phyloP scores from a whole-genome alignment of 2,113 vertebrate genomes.

The Euleptes europaea region DNA sequence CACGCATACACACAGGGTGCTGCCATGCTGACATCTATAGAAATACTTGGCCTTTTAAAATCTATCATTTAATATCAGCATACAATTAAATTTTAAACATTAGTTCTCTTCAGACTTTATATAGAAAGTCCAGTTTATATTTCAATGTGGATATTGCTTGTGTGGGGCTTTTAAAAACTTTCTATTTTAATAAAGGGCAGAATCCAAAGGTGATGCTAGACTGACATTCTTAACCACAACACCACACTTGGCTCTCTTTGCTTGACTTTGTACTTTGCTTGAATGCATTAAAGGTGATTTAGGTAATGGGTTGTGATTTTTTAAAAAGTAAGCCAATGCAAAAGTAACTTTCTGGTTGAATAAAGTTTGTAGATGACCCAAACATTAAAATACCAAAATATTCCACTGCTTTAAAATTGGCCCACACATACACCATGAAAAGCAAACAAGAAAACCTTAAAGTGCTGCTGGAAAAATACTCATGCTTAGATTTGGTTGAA shows the following conservation, averaged over 20 bases:
- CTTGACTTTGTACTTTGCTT: background rate
- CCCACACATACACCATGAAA: background rate
- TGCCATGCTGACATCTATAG: constrained; percentile 58
- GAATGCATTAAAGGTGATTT: background rate
- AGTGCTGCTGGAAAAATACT: background rate
- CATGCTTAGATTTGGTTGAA: background rate
- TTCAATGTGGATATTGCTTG: constrained; percentile 23
- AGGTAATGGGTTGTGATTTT: constrained; percentile 34
- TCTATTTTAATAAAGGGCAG: background rate
- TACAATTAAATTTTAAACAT: constrained; percentile 62
- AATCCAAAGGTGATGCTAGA: background rate
- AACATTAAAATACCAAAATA: background rate
- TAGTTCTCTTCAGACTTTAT: constrained; percentile 41
- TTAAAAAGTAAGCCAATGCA: background rate
- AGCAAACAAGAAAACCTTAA: background rate
- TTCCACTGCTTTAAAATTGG: background rate
- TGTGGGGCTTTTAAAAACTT: background rate
- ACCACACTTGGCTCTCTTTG: too few relatives aligned
- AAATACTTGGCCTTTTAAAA: constrained; percentile 52
- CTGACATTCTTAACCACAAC: too few relatives aligned
- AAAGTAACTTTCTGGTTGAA: background rate
- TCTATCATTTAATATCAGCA: constrained; percentile 55
- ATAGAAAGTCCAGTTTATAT: constrained; percentile 30
- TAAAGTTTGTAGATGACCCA: background rate
- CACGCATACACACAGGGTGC: constrained; percentile 13